Percentiles rank a stretch among this genome's conserved stretches.
These are phyloP conservation scores for Siphamia tubifer DNA, from an alignment of 2,113 vertebrate genomes.

Conservation along the genomic window DNA sequence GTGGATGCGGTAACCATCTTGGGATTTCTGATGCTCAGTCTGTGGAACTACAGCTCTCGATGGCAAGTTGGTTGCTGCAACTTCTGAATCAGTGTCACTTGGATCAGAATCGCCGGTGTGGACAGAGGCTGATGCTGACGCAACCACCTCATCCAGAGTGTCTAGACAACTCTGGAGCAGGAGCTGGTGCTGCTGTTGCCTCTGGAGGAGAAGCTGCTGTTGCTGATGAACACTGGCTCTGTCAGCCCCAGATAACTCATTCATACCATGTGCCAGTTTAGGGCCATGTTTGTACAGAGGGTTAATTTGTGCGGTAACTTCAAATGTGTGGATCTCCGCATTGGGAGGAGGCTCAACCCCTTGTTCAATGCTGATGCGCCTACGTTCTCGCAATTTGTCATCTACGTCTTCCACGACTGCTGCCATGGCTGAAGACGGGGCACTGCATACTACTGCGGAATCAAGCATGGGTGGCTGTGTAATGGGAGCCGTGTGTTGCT, in stretches of 20 bases:
- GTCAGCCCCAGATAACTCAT: conserved; percentile 73
- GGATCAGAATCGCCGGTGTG: conserved; percentile 37
- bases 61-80: not conserved
- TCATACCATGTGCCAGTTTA: conserved; percentile 83
- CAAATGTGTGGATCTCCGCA: conserved; percentile 85
- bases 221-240: conserved; percentile 62
- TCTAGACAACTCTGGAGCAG: conserved; percentile 81
- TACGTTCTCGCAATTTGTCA: conserved; percentile 80
- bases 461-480: conserved; percentile 76
- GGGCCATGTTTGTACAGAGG: conserved; percentile 83
- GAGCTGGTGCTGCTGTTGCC: conserved; percentile 76
- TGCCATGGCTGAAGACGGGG: conserved; percentile 23
- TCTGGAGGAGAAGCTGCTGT: conserved; percentile 72
- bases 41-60: conserved; percentile 27
- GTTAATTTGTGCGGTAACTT: conserved; percentile 83
- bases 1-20: conserved; percentile 77
- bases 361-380: conserved; percentile 85
- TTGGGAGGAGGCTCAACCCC: conserved; percentile 85
- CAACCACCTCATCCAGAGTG: conserved; percentile 80
- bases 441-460: conserved; percentile 41
- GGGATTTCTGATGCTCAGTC: conserved; percentile 47
- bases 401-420: conserved; percentile 81
- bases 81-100: conserved; percentile 26
- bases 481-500: conserved; percentile 85
- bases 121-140: conserved; percentile 48